Evolutionary conservation across 2,797 vertebrate species (phyloP).

Genomic region (Falco rusticolus): DNA sequence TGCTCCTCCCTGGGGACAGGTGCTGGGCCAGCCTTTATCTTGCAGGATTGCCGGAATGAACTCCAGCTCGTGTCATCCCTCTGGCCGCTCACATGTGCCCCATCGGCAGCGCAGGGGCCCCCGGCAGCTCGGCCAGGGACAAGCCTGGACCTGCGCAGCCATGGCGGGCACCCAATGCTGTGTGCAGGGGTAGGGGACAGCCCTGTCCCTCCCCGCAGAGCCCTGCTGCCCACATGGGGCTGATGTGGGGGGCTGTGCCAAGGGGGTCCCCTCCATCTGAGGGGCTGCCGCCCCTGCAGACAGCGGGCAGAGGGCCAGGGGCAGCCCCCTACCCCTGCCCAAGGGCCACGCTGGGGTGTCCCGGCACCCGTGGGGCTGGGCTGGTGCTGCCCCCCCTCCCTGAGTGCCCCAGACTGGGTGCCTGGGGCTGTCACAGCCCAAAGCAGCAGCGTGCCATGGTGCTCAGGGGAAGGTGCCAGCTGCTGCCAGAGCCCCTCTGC

Average conservation of each 20-base stretch:
- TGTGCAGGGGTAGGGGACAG: neutral
- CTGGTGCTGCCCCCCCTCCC: neutral
- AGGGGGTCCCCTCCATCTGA: neutral
- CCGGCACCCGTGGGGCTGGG: rapidly evolving
- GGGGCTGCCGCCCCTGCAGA: neutral
- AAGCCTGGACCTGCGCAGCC: neutral
- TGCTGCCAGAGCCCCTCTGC: neutral
- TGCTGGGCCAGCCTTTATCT: neutral
- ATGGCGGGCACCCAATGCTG: neutral
- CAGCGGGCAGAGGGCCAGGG: neutral
- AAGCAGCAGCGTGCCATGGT: rapidly evolving
- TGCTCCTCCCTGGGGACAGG: neutral
- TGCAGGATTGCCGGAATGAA: neutral
- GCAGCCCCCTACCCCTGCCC: neutral
- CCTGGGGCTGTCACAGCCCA: neutral
- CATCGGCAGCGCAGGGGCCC: neutral
- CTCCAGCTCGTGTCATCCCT: neutral
- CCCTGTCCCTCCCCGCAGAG: rapidly evolving
- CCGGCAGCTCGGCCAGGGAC: rapidly evolving
- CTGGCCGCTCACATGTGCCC: rapidly evolving
- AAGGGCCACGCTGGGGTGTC: too few relatives aligned
- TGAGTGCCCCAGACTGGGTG: neutral
- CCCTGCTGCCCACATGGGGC: neutral
- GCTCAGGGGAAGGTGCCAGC: neutral
- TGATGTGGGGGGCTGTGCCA: neutral